phyloP scores from a whole-genome alignment of 2,888 invertebrate genomes.

The Cryptocephalus moraei region DNA sequence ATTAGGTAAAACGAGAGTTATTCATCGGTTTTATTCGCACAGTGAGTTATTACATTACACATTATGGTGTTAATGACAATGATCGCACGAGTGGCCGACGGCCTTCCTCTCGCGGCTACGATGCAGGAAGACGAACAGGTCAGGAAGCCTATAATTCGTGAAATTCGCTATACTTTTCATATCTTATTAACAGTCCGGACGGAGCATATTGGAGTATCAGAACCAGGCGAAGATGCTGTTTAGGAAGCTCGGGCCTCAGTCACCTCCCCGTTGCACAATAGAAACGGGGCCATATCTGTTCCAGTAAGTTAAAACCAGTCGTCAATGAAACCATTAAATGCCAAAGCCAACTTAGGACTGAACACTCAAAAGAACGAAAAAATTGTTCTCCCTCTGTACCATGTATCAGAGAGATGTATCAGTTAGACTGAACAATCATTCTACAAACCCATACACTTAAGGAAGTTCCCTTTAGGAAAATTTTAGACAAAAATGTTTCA shows the following conservation, averaged over 20 bases:
- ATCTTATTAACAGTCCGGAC: conserved; percentile 59
- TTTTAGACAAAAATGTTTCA: too few relatives aligned
- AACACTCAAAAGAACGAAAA: too few relatives aligned
- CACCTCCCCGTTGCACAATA: conserved; percentile 86
- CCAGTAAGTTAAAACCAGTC: conserved; percentile 63
- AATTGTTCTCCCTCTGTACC: too few relatives aligned
- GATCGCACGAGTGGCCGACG: conserved; percentile 93
- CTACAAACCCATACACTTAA: too few relatives aligned
- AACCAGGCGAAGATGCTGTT: conserved; percentile 99
- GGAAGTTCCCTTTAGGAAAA: too few relatives aligned
- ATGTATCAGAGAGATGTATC: too few relatives aligned
- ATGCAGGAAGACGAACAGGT: conserved; percentile 99
- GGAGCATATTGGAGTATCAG: conserved; percentile 93
- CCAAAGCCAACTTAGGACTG: too few relatives aligned
- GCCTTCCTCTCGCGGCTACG: conserved; percentile 88
- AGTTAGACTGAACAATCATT: too few relatives aligned
- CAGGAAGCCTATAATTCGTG: conserved; percentile 5
- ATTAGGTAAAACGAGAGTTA: too few relatives aligned
- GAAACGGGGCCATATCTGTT: conserved; percentile 96
- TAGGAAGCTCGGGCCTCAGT: conserved; percentile 82
- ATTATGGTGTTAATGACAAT: conserved; percentile 93
- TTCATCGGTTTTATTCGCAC: too few relatives aligned
- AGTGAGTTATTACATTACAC: too few relatives aligned
- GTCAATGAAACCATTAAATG: too few relatives aligned
- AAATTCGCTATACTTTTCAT: background rate